These are phyloP conservation scores for Caenorhabditis uteleia DNA, from an alignment of 2,888 invertebrate genomes.

Conservation along the genomic window DNA sequence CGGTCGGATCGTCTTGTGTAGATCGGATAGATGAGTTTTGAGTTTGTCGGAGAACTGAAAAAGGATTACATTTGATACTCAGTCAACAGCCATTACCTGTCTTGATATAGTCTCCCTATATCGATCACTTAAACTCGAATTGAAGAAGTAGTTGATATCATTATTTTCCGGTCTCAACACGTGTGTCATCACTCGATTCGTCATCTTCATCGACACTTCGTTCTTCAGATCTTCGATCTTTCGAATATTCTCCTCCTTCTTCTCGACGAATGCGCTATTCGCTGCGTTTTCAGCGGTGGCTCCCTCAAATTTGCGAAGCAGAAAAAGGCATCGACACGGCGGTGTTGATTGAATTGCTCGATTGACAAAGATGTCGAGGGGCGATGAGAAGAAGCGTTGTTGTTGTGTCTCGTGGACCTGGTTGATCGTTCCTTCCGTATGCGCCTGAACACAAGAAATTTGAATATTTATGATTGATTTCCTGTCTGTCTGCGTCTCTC, in stretches of 20 bases:
- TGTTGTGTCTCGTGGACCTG: slow-evolving; percentile 55
- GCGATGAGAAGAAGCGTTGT: slow-evolving; percentile 52
- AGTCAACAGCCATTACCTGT: no score
- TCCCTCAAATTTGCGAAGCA: slow-evolving; percentile 34
- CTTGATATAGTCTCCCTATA: slow-evolving; percentile 44
- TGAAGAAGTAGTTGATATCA: slow-evolving; percentile 45
- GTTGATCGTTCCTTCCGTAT: slow-evolving; percentile 54
- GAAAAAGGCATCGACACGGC: slow-evolving; percentile 36
- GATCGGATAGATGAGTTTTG: slow-evolving; percentile 29
- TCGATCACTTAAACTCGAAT: slow-evolving; percentile 38
- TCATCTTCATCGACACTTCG: slow-evolving; percentile 35
- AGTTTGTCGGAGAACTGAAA: slow-evolving; percentile 45
- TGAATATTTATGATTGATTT: background rate
- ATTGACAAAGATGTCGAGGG: slow-evolving; percentile 43
- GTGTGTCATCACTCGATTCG: slow-evolving; percentile 39
- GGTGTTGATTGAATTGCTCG: slow-evolving; percentile 24
- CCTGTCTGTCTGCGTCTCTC: no score
- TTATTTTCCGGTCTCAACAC: slow-evolving; percentile 37
- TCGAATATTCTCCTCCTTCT: slow-evolving; percentile 20
- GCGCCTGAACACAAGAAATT: slow-evolving; percentile 52
- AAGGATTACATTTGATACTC: no score
- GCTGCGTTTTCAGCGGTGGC: slow-evolving; percentile 13
- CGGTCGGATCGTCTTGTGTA: slow-evolving; percentile 17
- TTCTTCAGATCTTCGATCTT: slow-evolving; percentile 43
- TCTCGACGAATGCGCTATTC: slow-evolving; percentile 28